These are phyloP conservation scores for Lymantria dispar DNA, from an alignment of 2,888 invertebrate genomes.

Conservation along the genomic window DNA sequence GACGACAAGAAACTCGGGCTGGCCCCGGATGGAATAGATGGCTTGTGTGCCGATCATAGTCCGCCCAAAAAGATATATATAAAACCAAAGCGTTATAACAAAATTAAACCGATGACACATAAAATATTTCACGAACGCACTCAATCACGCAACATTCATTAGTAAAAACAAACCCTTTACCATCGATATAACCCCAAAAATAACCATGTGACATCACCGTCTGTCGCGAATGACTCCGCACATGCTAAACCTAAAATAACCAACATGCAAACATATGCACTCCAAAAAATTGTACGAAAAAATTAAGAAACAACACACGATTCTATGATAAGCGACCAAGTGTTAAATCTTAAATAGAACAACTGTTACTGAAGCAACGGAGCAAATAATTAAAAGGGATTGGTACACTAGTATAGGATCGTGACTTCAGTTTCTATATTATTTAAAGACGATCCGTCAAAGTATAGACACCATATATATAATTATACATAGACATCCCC, in stretches of 20 bases:
- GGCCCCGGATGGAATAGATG: too few relatives aligned
- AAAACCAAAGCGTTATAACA: neutral
- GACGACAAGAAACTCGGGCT: too few relatives aligned
- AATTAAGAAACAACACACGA: conserved; percentile 23
- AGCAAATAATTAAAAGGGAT: conserved; percentile 54
- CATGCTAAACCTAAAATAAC: conserved; percentile 75
- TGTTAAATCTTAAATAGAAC: conserved; percentile 52
- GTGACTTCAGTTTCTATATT: conserved; percentile 10
- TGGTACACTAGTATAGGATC: conserved; percentile 12
- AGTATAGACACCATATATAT: too few relatives aligned
- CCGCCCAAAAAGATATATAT: too few relatives aligned
- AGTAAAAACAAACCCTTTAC: conserved; percentile 61
- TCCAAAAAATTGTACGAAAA: conserved; percentile 23
- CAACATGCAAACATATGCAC: conserved; percentile 38
- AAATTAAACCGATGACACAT: conserved; percentile 19
- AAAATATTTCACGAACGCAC: conserved; percentile 17
- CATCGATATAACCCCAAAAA: conserved; percentile 54
- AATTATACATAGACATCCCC: too few relatives aligned
- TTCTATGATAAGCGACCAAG: conserved; percentile 51
- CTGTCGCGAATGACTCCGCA: conserved; percentile 69
- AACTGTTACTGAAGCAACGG: conserved; percentile 44
- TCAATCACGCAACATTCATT: conserved; percentile 33
- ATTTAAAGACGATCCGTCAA: too few relatives aligned
- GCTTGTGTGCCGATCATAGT: too few relatives aligned
- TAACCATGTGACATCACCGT: conserved; percentile 73